These are phyloP conservation scores for Stenolophus ochropezus DNA, from an alignment of 2,888 invertebrate species.

Conservation along the genomic window DNA sequence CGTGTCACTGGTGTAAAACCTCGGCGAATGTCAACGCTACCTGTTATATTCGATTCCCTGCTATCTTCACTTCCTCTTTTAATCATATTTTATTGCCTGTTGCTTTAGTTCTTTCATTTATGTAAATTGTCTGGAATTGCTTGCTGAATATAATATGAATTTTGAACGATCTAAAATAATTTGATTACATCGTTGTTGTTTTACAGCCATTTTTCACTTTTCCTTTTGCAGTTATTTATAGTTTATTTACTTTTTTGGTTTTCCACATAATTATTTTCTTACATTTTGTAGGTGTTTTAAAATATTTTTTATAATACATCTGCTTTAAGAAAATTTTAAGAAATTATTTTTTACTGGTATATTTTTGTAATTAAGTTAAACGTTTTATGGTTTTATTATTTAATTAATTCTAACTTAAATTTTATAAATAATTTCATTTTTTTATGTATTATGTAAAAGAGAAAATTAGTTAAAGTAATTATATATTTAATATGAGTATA, in stretches of 20 bases:
- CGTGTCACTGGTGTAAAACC: neutral
- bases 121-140: constrained; percentile 60
- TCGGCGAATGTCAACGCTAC: neutral
- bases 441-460: too few species aligned
- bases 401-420: too few species aligned
- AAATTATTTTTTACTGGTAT: too few species aligned
- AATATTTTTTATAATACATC: neutral
- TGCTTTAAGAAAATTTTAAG: too few species aligned
- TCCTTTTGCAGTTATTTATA: neutral
- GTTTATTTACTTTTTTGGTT: constrained; percentile 7
- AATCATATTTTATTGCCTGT: constrained; percentile 49
- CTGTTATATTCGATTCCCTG: constrained; percentile 47
- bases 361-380: too few species aligned
- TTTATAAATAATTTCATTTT: too few species aligned
- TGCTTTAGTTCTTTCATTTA: constrained; percentile 56
- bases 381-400: too few species aligned
- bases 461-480: too few species aligned
- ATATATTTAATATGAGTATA: too few species aligned
- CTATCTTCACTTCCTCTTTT: constrained; percentile 48
- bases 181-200: constrained; percentile 28
- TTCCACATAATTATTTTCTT: neutral
- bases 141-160: constrained; percentile 48
- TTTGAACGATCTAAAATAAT: constrained; percentile 44
- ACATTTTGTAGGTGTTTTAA: neutral
- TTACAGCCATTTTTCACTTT: constrained; percentile 29